phyloP scores from a whole-genome alignment of 2,797 vertebrate genomes.

The Sebastes jordani region DNA sequence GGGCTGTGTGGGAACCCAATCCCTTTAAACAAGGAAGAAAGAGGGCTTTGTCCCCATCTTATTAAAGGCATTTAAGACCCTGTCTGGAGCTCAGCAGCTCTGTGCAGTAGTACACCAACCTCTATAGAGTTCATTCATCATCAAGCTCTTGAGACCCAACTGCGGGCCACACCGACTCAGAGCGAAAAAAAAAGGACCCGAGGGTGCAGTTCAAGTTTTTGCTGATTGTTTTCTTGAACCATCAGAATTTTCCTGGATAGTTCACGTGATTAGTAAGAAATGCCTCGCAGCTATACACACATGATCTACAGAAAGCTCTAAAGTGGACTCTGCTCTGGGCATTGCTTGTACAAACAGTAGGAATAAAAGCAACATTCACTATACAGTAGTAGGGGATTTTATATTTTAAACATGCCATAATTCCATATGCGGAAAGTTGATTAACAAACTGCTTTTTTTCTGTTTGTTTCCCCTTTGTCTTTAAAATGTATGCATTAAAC shows the following conservation, averaged over 20 bases:
- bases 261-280: slow-evolving; percentile 28
- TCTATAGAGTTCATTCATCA: slow-evolving; percentile 69
- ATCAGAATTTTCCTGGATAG: slow-evolving; percentile 10
- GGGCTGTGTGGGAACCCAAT: slow-evolving; percentile 79
- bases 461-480: background rate
- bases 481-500: background rate
- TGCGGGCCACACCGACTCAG: slow-evolving; percentile 20
- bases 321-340: slow-evolving; percentile 14
- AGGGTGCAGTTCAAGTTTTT: slow-evolving; percentile 30
- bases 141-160: slow-evolving; percentile 52
- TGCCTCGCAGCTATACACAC: slow-evolving; percentile 7
- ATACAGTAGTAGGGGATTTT: background rate
- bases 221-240: slow-evolving; percentile 35
- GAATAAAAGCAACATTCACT: slow-evolving; percentile 11
- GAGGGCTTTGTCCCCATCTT: slow-evolving; percentile 80
- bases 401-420: background rate
- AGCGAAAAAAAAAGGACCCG: background rate
- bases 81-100: slow-evolving; percentile 71
- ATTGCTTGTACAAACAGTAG: slow-evolving; percentile 6
- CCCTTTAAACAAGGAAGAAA: slow-evolving; percentile 80
- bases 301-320: slow-evolving; percentile 29
- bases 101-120: slow-evolving; percentile 50
- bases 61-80: slow-evolving; percentile 83
- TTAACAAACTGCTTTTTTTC: background rate
- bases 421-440: background rate